Evolutionary conservation across 37 sponge, comb jelly and placozoan genomes (phyloP).

Genomic region (Oscarella lobularis): DNA sequence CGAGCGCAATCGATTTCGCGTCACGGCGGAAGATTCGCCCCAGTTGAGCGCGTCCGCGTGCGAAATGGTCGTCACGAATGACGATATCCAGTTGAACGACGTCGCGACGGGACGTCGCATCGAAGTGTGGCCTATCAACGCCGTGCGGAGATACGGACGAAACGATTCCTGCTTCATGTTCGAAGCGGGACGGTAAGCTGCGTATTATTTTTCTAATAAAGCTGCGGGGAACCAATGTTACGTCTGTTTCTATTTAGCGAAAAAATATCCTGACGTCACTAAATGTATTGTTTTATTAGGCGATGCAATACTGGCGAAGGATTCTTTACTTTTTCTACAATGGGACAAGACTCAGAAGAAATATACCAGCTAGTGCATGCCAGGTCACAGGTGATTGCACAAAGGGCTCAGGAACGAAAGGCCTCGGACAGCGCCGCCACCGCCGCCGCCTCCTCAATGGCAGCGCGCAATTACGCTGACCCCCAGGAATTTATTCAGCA

Average conservation of each 20-base stretch:
- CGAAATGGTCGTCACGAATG: background rate
- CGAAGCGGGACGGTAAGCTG: background rate
- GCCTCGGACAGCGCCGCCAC: background rate
- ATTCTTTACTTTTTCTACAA: background rate
- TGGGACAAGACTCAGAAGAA: background rate
- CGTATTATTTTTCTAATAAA: too few species aligned
- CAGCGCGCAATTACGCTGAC: background rate
- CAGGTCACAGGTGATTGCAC: background rate
- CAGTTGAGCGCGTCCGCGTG: background rate
- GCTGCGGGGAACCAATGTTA: too few species aligned
- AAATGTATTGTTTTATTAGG: too few species aligned
- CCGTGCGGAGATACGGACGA: background rate
- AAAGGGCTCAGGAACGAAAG: background rate
- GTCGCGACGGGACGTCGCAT: background rate
- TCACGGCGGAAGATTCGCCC: background rate
- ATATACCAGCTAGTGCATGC: background rate
- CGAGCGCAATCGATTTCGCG: background rate
- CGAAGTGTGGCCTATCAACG: constrained; percentile 1
- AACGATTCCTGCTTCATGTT: background rate
- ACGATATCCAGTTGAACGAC: background rate
- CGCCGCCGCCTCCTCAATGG: background rate
- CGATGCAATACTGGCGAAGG: background rate
- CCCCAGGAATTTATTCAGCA: background rate
- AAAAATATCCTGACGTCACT: too few species aligned
- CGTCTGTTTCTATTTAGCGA: too few species aligned